A percentile compares a stretch with the other conserved stretches of the same genome.
phyloP scores from a whole-genome alignment of 53 echinoderm and acorn worm species.

The Echinarachnius parma region DNA sequence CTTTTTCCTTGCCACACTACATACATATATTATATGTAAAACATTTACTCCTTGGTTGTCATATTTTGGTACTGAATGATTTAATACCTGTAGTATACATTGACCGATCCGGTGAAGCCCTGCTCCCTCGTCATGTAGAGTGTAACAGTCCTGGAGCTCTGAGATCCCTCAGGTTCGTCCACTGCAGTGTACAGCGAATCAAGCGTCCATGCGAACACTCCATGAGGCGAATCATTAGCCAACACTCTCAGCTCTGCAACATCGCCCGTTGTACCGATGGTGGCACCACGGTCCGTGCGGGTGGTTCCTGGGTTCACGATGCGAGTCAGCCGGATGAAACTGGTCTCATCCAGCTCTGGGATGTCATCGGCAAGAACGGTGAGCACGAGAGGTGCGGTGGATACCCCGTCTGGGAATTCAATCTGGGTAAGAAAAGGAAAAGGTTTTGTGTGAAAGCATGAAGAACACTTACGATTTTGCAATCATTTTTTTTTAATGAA shows the following conservation, averaged over 20 bases:
- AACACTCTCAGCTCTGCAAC: slow-evolving; percentile 65
- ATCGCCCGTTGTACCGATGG: slow-evolving; percentile 59
- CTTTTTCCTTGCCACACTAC: no score
- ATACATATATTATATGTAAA: no score
- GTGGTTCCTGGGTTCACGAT: slow-evolving; percentile 80
- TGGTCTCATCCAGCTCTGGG: slow-evolving; percentile 92
- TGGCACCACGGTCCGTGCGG: slow-evolving; percentile 70
- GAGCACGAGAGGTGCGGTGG: slow-evolving; percentile 81
- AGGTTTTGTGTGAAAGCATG: no score
- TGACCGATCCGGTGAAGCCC: slow-evolving; percentile 73
- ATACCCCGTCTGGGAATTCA: slow-evolving; percentile 78
- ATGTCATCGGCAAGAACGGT: slow-evolving; percentile 68
- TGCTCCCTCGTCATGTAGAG: slow-evolving; percentile 80
- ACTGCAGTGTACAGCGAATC: slow-evolving; percentile 75
- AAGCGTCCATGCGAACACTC: slow-evolving; percentile 83
- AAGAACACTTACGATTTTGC: no score
- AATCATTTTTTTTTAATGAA: no score
- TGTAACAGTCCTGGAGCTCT: slow-evolving; percentile 57
- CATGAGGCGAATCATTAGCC: slow-evolving; percentile 96
- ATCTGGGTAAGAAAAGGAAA: slow-evolving; percentile 59
- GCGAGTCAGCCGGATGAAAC: slow-evolving; percentile 66
- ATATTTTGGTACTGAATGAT: no score
- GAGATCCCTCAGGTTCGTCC: slow-evolving; percentile 80
- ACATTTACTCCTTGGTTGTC: no score
- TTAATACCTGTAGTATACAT: slow-evolving; percentile 89